Evolutionary conservation across 2,113 vertebrate species (phyloP), one percentile per base, ranked within the genome.

Genomic region (Mastomys coucha): DNA sequence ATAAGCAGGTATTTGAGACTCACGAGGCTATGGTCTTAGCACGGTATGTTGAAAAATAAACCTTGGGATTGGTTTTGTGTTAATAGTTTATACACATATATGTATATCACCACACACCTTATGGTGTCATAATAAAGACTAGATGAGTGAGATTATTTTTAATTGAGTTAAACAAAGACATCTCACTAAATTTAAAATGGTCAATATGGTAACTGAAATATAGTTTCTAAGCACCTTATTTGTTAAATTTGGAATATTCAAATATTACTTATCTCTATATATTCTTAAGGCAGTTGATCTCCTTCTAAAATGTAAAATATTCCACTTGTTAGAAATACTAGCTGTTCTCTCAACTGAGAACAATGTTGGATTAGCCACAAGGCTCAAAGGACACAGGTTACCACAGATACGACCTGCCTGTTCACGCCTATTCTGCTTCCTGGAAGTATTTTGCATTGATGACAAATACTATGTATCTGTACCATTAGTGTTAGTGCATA

Each of bases 31-130:
- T 33, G 85, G 42, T 56, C 14, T 95, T 73, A 31, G 58, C 20
- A 75, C 53, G 31, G 49, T 65, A 91, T 45, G 7, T 19, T 86
- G 31, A 93, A 95, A 96, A 92, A 73, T 73, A 80, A 95, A 84
- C 26, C 81, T 28, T 8, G 73, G 89, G 20, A 63, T 88, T 92
- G 53, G 56, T 7, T 63, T 70, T 56, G 24, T n/a, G 1, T 17
- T 77, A 7, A 63, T 22, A 75, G 3, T 77, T 89, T 67, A 80
- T 60, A 95, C 31, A 24, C 33, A 28, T 77, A 22, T 58, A 17
- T 58, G 81, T 65, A 92, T 0, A 31, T 24, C 26, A 88, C 73
- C 75, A 56, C 3, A 72, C 3, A 93, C 28, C 31, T 77, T 75
- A 0, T 72, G 31, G 1, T 90, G 12, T 5, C 7, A 70, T 5